These are phyloP conservation scores for Nothocercus nigrocapillus DNA, from an alignment of 2,113 vertebrate species.

Conservation along the genomic window DNA sequence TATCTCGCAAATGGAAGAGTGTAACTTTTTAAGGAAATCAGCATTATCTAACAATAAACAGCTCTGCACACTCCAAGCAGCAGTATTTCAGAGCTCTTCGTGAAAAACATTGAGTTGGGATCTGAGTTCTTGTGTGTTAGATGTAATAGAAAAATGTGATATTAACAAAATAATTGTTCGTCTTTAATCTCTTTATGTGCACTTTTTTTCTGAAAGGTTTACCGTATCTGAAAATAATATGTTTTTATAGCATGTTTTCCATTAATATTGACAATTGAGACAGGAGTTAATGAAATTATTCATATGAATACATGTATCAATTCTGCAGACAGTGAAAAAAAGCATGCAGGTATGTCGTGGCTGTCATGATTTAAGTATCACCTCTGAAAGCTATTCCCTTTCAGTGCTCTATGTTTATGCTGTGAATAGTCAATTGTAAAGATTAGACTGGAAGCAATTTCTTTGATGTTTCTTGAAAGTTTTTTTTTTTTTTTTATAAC, in stretches of 20 bases:
- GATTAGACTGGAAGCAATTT: constrained; percentile 6
- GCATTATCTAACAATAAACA: background rate
- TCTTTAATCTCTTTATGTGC: background rate
- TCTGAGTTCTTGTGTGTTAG: background rate
- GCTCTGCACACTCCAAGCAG: background rate
- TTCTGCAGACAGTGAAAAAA: background rate
- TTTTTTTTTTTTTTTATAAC: constrained; percentile 26
- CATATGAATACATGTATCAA: background rate
- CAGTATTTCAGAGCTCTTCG: background rate
- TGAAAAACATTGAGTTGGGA: background rate
- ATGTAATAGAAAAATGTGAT: background rate
- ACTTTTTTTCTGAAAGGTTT: background rate
- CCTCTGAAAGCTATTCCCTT: background rate
- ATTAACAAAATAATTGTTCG: background rate
- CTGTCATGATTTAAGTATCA: background rate
- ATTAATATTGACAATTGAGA: background rate
- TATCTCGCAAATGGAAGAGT: background rate
- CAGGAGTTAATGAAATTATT: constrained; percentile 7
- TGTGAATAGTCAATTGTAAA: background rate
- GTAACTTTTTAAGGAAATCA: background rate
- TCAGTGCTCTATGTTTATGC: background rate
- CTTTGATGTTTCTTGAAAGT: constrained; percentile 1
- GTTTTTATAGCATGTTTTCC: background rate
- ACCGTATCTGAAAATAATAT: background rate
- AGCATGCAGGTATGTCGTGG: background rate